Conservation (phyloP, 2,113 vertebrate species). For the Cichladusa arquata region DNA sequence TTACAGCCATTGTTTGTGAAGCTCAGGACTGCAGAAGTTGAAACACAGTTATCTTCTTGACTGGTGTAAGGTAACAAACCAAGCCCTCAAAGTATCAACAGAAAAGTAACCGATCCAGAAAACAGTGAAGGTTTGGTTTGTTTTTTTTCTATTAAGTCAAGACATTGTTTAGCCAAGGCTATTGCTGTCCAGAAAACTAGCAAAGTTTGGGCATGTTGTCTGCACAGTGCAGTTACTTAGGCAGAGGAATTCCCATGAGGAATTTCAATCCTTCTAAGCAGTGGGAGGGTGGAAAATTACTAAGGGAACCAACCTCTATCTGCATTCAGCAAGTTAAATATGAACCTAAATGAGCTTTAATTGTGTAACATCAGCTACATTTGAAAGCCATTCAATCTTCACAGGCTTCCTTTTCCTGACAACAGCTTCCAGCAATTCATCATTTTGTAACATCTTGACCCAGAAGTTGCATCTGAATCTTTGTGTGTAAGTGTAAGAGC, state of each 20-base stretch:
- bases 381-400: neutral
- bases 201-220: accelerated
- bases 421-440: neutral
- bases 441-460: neutral
- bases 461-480: neutral
- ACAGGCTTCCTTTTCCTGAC: neutral
- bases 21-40: neutral
- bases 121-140: accelerated
- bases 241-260: neutral
- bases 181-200: neutral
- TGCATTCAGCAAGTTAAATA: neutral
- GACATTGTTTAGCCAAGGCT: neutral
- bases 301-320: neutral
- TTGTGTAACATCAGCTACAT: neutral
- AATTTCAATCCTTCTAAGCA: neutral
- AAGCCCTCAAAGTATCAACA: neutral
- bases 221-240: accelerated
- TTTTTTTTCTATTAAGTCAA: neutral
- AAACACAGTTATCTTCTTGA: neutral
- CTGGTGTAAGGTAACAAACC: neutral
- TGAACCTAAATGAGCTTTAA: neutral
- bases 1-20: neutral
- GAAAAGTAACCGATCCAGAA: neutral
- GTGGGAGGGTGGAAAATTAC: neutral
- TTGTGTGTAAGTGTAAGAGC: accelerated